Evolutionary conservation across 53 echinoderm and acorn worm species (phyloP), one percentile per base, ranked within the genome.

Genomic region (Echinometra lucunter): DNA sequence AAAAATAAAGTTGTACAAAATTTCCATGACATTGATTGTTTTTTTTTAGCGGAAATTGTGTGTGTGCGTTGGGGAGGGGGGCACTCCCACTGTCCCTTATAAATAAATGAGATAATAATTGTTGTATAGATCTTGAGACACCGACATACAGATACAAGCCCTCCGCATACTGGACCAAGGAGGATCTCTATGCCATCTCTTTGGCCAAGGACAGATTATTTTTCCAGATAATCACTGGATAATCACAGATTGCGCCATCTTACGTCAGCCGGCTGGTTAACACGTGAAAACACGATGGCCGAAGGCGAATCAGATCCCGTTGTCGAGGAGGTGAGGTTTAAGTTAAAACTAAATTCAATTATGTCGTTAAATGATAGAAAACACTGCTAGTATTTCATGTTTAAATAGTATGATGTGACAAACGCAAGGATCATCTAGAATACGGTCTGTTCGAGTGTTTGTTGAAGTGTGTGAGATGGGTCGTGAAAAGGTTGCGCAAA

Each of bases 271-370:
- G 37, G 37, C 38, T 18, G 40, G 38, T 4, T n/a, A 88, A 60
- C 90, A 90, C 57, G 90, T 90, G 90, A 58, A 60, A 37, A 66
- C 88, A 88, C 42, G 37, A 90, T 90, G 90, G 90, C 90, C 35
- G 90, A 90, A 90, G 42, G 63, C 42, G 90, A 60, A 10, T 37
- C 90, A 60, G 90, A 90, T 37, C 60, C 90, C 13, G 90, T 90
- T 25, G 66, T 90, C 9, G 90, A 90, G 38, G 90, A 90, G 90
- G 90, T 90, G 58, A 63, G 58, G 63, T 58, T 90, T 57, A 4
- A 30, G 55, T 78, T 19, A 40, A 78, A 42, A 78, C 38, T 40
- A 8, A 21, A 78, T 42, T 17, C n/a, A 21, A 78, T 0, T 40
- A 78, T 78, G 18, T 78, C 18, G 69, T 78, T 78, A 21, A 75